A percentile compares a stretch with the other conserved stretches of the same genome.
These are phyloP conservation scores for Heteromyza rotundicornis DNA, from an alignment of 2,888 invertebrate species.

Conservation along the genomic window DNA sequence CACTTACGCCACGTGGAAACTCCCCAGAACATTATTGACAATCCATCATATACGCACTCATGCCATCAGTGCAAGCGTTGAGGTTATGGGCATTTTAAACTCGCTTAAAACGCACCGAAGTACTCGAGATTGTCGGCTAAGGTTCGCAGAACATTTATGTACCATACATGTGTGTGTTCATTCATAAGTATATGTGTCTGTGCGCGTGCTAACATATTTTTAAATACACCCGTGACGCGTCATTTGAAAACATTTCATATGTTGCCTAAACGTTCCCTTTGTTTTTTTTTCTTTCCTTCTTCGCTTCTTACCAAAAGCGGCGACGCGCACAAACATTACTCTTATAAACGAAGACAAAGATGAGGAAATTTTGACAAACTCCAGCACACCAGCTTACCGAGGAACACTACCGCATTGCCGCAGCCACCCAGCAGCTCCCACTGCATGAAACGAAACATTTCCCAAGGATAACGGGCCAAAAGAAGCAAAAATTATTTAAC, in stretches of 20 bases:
- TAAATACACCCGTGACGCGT: background rate
- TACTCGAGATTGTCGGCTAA: background rate
- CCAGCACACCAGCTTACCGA: background rate
- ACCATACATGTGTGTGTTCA: background rate
- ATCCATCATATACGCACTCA: too few species aligned
- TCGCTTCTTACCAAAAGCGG: too few species aligned
- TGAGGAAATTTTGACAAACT: background rate
- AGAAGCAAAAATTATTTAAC: conserved; percentile 2
- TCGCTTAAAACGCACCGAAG: background rate
- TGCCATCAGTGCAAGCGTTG: too few species aligned
- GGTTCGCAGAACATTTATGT: background rate
- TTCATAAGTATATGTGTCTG: background rate
- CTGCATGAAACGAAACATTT: background rate
- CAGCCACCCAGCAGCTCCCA: background rate
- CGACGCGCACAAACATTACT: background rate
- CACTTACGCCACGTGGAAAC: too few species aligned
- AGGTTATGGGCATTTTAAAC: background rate
- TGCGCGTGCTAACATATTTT: background rate
- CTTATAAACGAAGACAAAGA: background rate
- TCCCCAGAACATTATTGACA: too few species aligned
- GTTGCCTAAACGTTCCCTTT: background rate
- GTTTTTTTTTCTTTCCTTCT: too few species aligned
- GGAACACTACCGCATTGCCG: background rate
- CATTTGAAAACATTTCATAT: conserved; percentile 1
- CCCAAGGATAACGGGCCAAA: background rate